Evolutionary conservation across 2,888 invertebrate genomes (phyloP), one percentile per base, ranked within the genome.

Genomic region (Cosmorhoe ocellata): DNA sequence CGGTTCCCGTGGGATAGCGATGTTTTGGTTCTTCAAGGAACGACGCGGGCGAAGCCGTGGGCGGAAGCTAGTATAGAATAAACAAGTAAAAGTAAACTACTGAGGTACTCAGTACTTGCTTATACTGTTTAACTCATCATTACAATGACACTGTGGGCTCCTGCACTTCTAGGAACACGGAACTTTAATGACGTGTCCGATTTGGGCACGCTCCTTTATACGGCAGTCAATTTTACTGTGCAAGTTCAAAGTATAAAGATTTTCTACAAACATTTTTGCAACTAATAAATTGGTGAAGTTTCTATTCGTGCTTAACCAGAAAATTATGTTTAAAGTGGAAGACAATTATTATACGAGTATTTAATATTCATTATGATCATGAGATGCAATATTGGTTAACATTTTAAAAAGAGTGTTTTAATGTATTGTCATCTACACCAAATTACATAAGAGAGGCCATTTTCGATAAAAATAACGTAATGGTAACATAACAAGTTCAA

Each of bases 161-260:
- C 37, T 53, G 37, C 18, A 40, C 53, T 53, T 18, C 9, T 32
- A 47, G 22, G 31, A 51, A 48, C 51, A 56, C 38, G 52, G 46
- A 51, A 45, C 57, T 48, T 60, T 69, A 70, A 68, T 63, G 65
- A 69, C 59, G 61, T 48, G 31, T 56, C 66, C 56, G 51, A 56
- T 61, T 63, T 64, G 57, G 61, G 61, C 50, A 46, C 41, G 40
- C 32, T 44, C 32, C 64, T 48, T 45, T 54, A 61, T 53, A 60
- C 12, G 57, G 60, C 40, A 41, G 22, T 36, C 30, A 56, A 58
- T 48, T 55, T 51, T 38, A 48, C 47, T 28, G 11, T 33, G 51
- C 44, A 51, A 48, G 56, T 56, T 56, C 51, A 56, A 56, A 51
- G 46, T 53, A 53, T 48, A 31, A 53, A 43, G 39, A 40, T 53